Evolutionary conservation across 2,888 invertebrate species (phyloP), one percentile per base, ranked within the genome.

Genomic region (Eustalomyia histrio): DNA sequence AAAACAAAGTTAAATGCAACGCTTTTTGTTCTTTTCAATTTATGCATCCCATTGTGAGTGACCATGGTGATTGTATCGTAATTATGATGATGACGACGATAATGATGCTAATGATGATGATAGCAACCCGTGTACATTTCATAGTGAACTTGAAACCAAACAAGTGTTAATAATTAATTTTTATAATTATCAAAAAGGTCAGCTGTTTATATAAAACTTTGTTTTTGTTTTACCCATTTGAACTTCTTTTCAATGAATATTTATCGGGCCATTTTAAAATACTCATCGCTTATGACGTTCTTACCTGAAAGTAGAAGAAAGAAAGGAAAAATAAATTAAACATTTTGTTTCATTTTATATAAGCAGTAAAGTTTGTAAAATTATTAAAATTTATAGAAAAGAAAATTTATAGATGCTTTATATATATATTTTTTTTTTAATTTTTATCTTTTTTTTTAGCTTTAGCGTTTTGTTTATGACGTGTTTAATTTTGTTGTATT

Each of bases 141-240:
- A 57, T 50, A 64, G 60, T 81, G 74, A 74, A 81, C 74, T 81
- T 74, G 74, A 74, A 74, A 65, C 74, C 71, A 78, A 78, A 74
- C 65, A 73, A 76, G 72, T 69, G 80, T 76, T 73, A 80, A 76
- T 80, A 73, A 69, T 73, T 78, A 75, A 61, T 71, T 52, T 47
- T 64, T 68, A 63, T 75, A 47, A 61, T 55, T 75, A 68, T 75
- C n/a, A 52, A 52, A 3, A 63, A 67, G 67, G 67, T 67, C 67
- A 57, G 10, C 12, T 24, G 47, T 18, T 63, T 63, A 24, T 29
- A 33, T 16, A 52, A 29, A 16, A 33, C 33, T 29, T 33, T 29
- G 47, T 17, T 61, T 52, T 64, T n/a, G 18, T 35, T 50, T 29
- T 68, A 68, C 57, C 33, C 12, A 17, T 53, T 57, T 60, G 9